phyloP scores from a whole-genome alignment of 1,140 invertebrate genomes.

The Agraylea sexmaculata region DNA sequence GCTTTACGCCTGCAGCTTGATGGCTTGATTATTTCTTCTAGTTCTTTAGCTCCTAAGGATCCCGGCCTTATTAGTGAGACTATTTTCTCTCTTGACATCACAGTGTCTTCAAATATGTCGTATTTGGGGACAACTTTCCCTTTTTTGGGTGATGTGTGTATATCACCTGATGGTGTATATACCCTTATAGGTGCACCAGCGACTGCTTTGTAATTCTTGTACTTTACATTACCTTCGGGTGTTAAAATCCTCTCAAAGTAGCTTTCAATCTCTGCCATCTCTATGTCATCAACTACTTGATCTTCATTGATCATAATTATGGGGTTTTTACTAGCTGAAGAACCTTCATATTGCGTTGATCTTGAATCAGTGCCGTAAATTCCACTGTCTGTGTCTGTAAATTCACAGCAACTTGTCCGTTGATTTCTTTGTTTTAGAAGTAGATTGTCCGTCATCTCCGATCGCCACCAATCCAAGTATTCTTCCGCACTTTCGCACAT shows the following conservation, averaged over 20 bases:
- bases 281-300: constrained; percentile 16
- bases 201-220: constrained; percentile 27
- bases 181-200: constrained; percentile 25
- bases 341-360: constrained; percentile 6
- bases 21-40: constrained; percentile 33
- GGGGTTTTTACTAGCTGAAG: constrained; percentile 8
- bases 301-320: constrained; percentile 17
- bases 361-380: constrained; percentile 7
- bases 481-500: constrained; percentile 10
- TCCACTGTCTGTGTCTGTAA: constrained; percentile 9
- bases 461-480: constrained; percentile 12
- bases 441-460: constrained; percentile 11
- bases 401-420: constrained; percentile 2
- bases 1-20: constrained; percentile 9
- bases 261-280: constrained; percentile 27
- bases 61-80: constrained; percentile 31
- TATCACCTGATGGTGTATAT: constrained; percentile 30
- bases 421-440: constrained; percentile 11
- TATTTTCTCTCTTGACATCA: constrained; percentile 30
- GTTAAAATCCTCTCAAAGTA: constrained; percentile 23
- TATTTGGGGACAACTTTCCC: constrained; percentile 29
- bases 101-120: constrained; percentile 25
- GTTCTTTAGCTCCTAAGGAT: constrained; percentile 28
- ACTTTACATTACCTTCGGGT: constrained; percentile 30
- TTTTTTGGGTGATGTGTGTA: constrained; percentile 27